Evolutionary conservation across 2,797 vertebrate species (phyloP), one percentile per base, ranked within the genome.

Genomic region (Scomberomorus guttatus): DNA sequence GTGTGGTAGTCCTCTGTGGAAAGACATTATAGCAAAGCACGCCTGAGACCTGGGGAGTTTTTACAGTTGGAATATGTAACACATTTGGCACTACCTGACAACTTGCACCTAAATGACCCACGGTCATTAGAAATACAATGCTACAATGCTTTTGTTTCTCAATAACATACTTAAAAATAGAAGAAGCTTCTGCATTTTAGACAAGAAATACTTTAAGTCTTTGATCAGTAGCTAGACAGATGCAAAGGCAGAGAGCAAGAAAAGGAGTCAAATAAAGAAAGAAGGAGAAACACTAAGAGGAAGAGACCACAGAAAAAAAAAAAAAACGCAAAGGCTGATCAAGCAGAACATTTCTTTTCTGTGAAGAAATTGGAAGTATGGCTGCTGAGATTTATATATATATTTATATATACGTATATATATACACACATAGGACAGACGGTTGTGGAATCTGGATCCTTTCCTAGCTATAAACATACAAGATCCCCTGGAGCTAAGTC

Each of bases 11-110:
- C 54, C 60, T 32, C 3, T 71, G 62, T 77, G 80, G 63, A 79
- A 76, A 67, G 5, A 54, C 57, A 25, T 81, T 72, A 80, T 74
- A 68, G 75, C 34, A 63, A 78, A 77, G 80, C 65, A 81, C 17
- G 3, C 48, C 74, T 74, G 78, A 85, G 86, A 82, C 77, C 77
- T 50, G 25, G 69, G 42, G 86, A 86, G 72, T 88, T 92, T 90
- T 76, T 83, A 77, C 80, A 88, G 85, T 87, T 91, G 87, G 66
- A 85, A 63, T 75, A 63, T 48, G 48, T 67, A 81, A 77, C 70
- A 64, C 14, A 44, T 75, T 75, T 79, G 81, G 67, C 76, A 77
- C 24, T 25, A 56, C 51, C 24, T 66, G 62, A 63, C 67, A 77
- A 32, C 42, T 70, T 78, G 24, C 24, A 75, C 73, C 48, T 62